Conservation (phyloP, 1,140 invertebrate genomes). For the Sycobia sp. region DNA sequence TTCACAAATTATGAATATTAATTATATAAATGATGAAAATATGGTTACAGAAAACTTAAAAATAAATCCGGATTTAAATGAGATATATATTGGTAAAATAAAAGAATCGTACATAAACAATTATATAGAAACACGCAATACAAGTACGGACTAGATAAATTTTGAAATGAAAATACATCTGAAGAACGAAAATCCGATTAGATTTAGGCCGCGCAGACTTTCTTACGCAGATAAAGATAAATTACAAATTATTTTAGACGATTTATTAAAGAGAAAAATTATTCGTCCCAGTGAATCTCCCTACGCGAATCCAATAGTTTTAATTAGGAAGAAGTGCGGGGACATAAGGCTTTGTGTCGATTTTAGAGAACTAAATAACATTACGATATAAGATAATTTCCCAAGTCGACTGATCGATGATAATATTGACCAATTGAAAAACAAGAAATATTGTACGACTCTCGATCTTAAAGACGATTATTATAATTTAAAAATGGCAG, state of each 20-base stretch:
- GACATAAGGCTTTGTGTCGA: slow-evolving; percentile 52
- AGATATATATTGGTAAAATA: too few relatives aligned
- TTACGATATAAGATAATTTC: slow-evolving; percentile 43
- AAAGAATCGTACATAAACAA: background rate
- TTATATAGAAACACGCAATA: background rate
- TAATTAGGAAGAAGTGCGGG: slow-evolving; percentile 37
- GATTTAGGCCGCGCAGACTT: slow-evolving; percentile 36
- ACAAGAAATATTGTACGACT: too few relatives aligned
- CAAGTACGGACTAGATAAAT: background rate
- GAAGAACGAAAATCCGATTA: slow-evolving; percentile 33
- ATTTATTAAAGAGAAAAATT: slow-evolving; percentile 35
- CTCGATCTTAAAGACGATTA: too few relatives aligned
- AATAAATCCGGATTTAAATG: too few relatives aligned
- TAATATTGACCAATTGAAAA: background rate
- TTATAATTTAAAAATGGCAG: too few relatives aligned
- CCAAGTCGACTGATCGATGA: slow-evolving; percentile 47
- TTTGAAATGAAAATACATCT: background rate
- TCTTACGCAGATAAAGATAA: slow-evolving; percentile 37
- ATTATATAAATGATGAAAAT: too few relatives aligned
- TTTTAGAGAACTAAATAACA: slow-evolving; percentile 53
- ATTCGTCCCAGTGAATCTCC: slow-evolving; percentile 43
- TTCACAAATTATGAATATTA: too few relatives aligned
- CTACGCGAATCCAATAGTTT: slow-evolving; percentile 43
- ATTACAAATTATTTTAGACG: slow-evolving; percentile 39
- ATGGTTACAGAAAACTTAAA: too few relatives aligned